Base-by-base conservation (phyloP, 2,888 invertebrate genomes). In the Margaritifera margaritifera region DNA sequence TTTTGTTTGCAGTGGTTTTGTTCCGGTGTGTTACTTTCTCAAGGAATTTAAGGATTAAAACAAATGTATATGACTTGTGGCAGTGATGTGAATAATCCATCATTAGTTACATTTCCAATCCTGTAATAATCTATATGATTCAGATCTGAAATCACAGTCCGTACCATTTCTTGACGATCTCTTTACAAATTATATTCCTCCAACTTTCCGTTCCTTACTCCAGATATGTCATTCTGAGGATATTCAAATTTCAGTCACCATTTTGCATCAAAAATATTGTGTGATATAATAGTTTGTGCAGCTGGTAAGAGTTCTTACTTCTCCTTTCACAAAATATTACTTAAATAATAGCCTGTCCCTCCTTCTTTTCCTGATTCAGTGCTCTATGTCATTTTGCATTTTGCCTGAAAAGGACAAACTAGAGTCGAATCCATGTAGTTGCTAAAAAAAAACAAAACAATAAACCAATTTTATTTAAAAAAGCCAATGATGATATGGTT, bases 301-400 rank as follows among this genome's bases (percentile, higher is more conserved):
- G 64, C 25, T 67, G 59, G n/a, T n/a, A n/a, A n/a, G n/a, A n/a
- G n/a, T n/a, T n/a, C n/a, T n/a, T n/a, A n/a, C n/a, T n/a, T n/a
- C n/a, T 50, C 68, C 65, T 31, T 72, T 74, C 6, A 69, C 53
- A 76, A 55, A 54, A 74, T 18, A 55, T 71, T 74, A 31, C 73
- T 57, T 66, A 60, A 76, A 55, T 71, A 71, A 54, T 63, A 68
- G 3, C 67, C 50, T 27, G 73, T 71, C 25, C 73, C 69, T 53
- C 67, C 60, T 18, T 69, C 65, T 54, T 67, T 61, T n/a, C 54
- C 54, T 50, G 56, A 63, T 19, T 69, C 31, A 19, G 69, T 71
- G 61, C 19, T 57, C 31, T 62, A 76, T 52, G 75, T 69, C 4
- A 69, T n/a, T n/a, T n/a, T 72, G 19, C 50, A 53, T 18, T 68